Base-by-base conservation (phyloP, 2,888 invertebrate species). In the Eupelmus urozonus region DNA sequence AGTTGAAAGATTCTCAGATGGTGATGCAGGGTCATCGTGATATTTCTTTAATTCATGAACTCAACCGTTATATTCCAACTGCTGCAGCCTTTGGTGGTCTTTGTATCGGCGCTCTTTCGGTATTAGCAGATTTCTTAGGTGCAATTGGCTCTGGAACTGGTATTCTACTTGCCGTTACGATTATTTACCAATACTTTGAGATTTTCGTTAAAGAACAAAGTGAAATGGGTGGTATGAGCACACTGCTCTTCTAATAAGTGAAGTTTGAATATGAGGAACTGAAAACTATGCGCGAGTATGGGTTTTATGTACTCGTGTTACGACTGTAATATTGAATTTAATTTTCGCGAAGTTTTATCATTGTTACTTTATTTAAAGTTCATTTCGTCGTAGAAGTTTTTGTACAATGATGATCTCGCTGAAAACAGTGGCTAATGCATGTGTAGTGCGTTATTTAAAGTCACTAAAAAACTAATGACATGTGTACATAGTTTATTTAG, bases 141-240 rank as follows among this genome's bases (percentile, higher is more conserved):
- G 99, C 99, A 80, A 99, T 99, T 87, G 99, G 99, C 81, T 97
- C 96, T 0, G 99, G 99, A 82, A 99, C 99, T 82, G 99, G 99
- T 92, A 99, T 99, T 86, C 92, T 99, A 73, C 92, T 99, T 78
- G 99, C 99, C 82, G 99, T 99, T 81, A 99, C 99, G 83, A 99
- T 99, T 90, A 99, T 99, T 90, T 99, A 99, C 91, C 99, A 99
- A 92, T 99, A 99, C 94, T 99, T 99, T 91, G 99, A 99, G 91
- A 99, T 99, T 90, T 99, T 99, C 91, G 98, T 99, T 83, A 99
- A 99, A 91, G 99, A 99, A 92, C 99, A 99, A 92, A 98, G 97
- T 87, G 99, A 99, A 92, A 98, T 99, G 98, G 99, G 99, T 86
- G 96, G 99, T 88, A 98, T 99, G 97, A 96, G 97, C 90, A 97